Evolutionary conservation across 2,797 vertebrate genomes (phyloP), one percentile per base, ranked within the genome.

Genomic region (Sebastes glaucus): DNA sequence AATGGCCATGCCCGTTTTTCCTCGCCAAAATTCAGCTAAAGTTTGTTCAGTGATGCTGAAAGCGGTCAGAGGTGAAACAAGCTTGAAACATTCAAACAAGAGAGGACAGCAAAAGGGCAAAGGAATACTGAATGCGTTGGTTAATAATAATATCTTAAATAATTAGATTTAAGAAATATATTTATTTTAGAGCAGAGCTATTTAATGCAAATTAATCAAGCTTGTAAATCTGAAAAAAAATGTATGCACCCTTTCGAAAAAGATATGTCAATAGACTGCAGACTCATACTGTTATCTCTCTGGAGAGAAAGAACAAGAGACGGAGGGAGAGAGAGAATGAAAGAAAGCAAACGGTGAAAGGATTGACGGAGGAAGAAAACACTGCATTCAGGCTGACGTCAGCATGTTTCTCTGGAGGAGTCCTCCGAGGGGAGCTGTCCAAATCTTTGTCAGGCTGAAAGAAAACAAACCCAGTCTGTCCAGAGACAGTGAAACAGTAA

Each of bases 351-450:
- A 80, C 23, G 16, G 38, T 65, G 22, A 35, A 42, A 32, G 35
- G 74, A 60, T 16, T 46, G 71, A 81, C 11, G 14, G 74, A 46
- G 32, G 65, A 60, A 59, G 65, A 84, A 78, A 82, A 72, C 62
- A 38, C 46, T 35, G 64, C 57, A 23, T 79, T 71, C 23, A 66
- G 55, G 7, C 65, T 28, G 2, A 46, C 9, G 68, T 9, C 22
- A 20, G 71, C 59, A 42, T 89, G 70, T 83, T 88, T 77, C 62
- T 75, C 74, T 88, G 84, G 82, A 87, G 4, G 64, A 76, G 70
- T 23, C 64, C 33, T 68, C 23, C 4, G 67, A 79, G 84, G 65
- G 76, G 68, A 67, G 71, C 64, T 68, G 72, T 86, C 77, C 83
- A 86, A 82, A 66, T 85, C 82, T 66, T 64, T 71, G 77, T 82